Evolutionary conservation across 2,113 vertebrate species (phyloP).

Genomic region (Prionailurus bengalensis): DNA sequence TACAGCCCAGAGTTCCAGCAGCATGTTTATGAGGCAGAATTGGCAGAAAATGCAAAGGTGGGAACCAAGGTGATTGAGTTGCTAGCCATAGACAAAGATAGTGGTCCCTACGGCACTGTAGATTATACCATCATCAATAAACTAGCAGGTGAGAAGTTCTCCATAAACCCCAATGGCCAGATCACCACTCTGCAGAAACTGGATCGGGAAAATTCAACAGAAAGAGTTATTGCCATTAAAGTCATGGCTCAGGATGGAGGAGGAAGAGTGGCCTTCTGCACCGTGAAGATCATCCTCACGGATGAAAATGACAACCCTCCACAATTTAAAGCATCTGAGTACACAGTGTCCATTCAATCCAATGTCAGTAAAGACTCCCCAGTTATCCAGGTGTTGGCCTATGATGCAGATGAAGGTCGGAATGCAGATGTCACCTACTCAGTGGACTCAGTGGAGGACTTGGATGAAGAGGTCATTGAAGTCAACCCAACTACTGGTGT

Average conservation of each 20-base stretch:
- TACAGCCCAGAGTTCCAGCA: slow-evolving; percentile 95
- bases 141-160: slow-evolving; percentile 95
- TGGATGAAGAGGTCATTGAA: slow-evolving; percentile 93
- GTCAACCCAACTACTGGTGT: slow-evolving; percentile 96
- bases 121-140: slow-evolving; percentile 99
- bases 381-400: slow-evolving; percentile 96
- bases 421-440: slow-evolving; percentile 98
- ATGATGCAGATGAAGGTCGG: slow-evolving; percentile 96
- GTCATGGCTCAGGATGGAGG: slow-evolving; percentile 98
- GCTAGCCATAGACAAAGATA: slow-evolving; percentile 94
- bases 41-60: slow-evolving; percentile 95
- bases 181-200: slow-evolving; percentile 94
- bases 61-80: slow-evolving; percentile 97
- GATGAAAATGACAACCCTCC: slow-evolving; percentile 98
- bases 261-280: slow-evolving; percentile 97
- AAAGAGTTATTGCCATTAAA: slow-evolving; percentile 96
- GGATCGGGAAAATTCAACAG: slow-evolving; percentile 96
- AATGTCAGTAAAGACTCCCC: slow-evolving; percentile 95
- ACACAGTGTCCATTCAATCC: slow-evolving; percentile 95
- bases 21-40: slow-evolving; percentile 94
- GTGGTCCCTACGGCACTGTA: slow-evolving; percentile 94
- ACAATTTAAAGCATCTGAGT: slow-evolving; percentile 95
- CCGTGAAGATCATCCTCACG: slow-evolving; percentile 97
- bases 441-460: slow-evolving; percentile 91
- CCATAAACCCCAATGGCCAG: slow-evolving; percentile 91